A percentile compares a stretch with the other conserved stretches of the same genome.
Evolutionary conservation across 2,797 vertebrate genomes (phyloP).

Genomic region (Sparidentex hasta): DNA sequence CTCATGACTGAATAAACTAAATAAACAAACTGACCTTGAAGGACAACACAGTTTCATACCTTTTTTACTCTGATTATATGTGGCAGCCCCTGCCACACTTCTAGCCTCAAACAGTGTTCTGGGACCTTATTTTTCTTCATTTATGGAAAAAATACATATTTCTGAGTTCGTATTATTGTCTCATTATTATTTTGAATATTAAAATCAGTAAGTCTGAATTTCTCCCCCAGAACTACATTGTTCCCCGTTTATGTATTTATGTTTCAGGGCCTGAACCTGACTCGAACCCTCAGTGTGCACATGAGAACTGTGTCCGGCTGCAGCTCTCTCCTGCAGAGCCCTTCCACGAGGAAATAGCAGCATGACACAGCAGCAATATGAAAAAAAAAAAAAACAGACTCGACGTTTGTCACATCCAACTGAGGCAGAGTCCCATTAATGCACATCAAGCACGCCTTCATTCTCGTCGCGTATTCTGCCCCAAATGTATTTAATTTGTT

Average conservation of each 20-base stretch:
- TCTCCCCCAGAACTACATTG: no score
- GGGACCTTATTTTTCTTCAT: no score
- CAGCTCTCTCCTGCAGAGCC: constrained; percentile 59
- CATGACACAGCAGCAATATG: constrained; percentile 74
- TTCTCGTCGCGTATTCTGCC: constrained; percentile 37
- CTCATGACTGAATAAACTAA: no score
- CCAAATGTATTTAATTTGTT: constrained; percentile 24
- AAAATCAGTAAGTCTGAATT: no score
- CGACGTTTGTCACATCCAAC: constrained; percentile 68
- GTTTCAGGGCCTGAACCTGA: constrained; percentile 32
- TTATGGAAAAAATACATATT: no score
- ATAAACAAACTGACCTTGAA: no score
- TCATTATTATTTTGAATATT: no score
- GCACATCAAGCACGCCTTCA: constrained; percentile 43
- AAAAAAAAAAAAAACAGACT: constrained; percentile 59
- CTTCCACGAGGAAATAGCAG: constrained; percentile 58
- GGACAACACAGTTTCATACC: no score
- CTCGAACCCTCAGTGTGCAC: constrained; percentile 29
- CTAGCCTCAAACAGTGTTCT: no score
- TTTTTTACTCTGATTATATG: no score
- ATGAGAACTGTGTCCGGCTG: constrained; percentile 48
- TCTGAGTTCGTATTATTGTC: no score
- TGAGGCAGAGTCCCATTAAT: constrained; percentile 60
- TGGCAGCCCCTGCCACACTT: no score
- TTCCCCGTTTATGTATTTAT: neutral